A percentile compares a stretch with the other conserved stretches of the same genome.
Evolutionary conservation across 2,113 vertebrate genomes (phyloP).

Genomic region (Hippocampus barbouri): DNA sequence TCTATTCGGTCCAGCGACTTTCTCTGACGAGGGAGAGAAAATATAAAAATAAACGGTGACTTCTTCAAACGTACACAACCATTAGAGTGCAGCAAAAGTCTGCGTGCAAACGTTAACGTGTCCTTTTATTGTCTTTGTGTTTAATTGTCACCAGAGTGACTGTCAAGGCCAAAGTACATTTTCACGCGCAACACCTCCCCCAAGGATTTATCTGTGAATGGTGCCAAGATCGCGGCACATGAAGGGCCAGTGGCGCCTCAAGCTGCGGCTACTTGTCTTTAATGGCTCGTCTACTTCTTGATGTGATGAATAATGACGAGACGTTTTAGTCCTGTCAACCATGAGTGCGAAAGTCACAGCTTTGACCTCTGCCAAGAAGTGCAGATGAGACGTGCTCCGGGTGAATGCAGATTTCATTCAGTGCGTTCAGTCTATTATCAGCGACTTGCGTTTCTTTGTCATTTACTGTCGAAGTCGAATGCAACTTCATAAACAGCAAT

Average conservation of each 20-base stretch:
- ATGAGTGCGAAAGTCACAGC: slow-evolving; percentile 17
- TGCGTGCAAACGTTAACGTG: background rate
- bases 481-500: background rate
- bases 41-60: background rate
- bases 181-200: slow-evolving; percentile 4
- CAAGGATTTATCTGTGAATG: background rate
- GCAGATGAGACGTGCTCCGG: background rate
- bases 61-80: background rate
- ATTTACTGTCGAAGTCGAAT: background rate
- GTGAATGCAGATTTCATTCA: background rate
- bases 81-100: background rate
- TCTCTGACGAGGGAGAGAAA: background rate
- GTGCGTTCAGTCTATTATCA: background rate
- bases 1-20: background rate
- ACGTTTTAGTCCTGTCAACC: slow-evolving; percentile 34
- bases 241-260: slow-evolving; percentile 25
- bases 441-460: background rate
- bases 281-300: slow-evolving; percentile 41
- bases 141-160: slow-evolving; percentile 6
- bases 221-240: background rate
- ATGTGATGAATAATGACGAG: slow-evolving; percentile 49
- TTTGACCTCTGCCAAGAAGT: slow-evolving; percentile 29
- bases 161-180: slow-evolving; percentile 3
- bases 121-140: background rate
- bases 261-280: slow-evolving; percentile 34